A percentile compares a stretch with the other conserved stretches of the same genome.
Conservation (phyloP, 2,113 vertebrate genomes). For the Rhegmatorhina hoffmannsi region DNA sequence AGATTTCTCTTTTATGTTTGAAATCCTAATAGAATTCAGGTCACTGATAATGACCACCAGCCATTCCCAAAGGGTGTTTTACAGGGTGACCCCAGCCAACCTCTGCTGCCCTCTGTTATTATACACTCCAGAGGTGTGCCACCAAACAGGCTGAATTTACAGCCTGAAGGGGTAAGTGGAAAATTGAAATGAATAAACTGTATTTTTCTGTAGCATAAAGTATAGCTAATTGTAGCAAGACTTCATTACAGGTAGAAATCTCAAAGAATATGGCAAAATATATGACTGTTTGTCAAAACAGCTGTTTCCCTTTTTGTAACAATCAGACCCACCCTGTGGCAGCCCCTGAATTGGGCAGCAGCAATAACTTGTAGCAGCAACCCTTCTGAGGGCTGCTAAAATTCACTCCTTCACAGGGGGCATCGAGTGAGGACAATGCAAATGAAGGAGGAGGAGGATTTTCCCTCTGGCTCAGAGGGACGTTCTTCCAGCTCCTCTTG, state of each 20-base stretch:
- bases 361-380: background rate
- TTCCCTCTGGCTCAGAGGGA: background rate
- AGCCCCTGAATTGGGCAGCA: background rate
- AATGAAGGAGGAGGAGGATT: background rate
- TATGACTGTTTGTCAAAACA: background rate
- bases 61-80: background rate
- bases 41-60: background rate
- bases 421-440: background rate
- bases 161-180: background rate
- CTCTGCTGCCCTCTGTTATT: background rate
- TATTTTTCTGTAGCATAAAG: background rate
- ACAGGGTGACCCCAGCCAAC: background rate
- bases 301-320: background rate
- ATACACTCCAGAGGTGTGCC: background rate
- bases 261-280: background rate
- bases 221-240: background rate
- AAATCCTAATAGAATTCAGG: slow-evolving; percentile 2
- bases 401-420: background rate
- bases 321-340: background rate
- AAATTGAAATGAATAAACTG: background rate
- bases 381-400: background rate
- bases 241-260: background rate
- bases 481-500: background rate
- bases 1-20: background rate
- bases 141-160: background rate